Evolutionary conservation across 2,797 vertebrate genomes (phyloP).

Genomic region (Tolypeutes matacus): DNA sequence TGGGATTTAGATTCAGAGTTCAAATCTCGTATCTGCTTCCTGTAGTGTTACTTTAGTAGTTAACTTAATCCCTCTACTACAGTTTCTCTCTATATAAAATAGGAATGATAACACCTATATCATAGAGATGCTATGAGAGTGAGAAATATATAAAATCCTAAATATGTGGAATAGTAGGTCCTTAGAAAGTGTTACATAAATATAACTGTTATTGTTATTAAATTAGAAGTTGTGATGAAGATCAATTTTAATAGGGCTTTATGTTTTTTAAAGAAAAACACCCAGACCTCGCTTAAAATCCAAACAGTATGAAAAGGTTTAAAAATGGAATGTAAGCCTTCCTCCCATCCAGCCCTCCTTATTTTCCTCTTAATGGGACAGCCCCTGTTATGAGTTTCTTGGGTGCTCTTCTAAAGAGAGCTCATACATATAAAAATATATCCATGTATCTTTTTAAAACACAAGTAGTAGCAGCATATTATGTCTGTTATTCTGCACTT

Average conservation of each 20-base stretch:
- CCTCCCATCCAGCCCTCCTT: neutral
- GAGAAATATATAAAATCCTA: constrained; percentile 31
- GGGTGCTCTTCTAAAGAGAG: neutral
- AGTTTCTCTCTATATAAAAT: neutral
- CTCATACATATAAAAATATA: neutral
- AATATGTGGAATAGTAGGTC: neutral
- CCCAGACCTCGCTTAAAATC: constrained; percentile 2
- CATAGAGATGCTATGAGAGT: neutral
- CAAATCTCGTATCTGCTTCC: constrained; percentile 20
- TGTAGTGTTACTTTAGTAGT: neutral
- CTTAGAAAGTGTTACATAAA: constrained; percentile 29
- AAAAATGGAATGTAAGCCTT: constrained; percentile 23
- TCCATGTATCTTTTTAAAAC: neutral
- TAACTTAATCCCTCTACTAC: neutral
- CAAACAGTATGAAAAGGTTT: neutral
- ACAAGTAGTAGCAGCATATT: neutral
- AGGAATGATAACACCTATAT: neutral
- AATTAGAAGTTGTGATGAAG: neutral
- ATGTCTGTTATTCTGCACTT: neutral
- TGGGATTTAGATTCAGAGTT: constrained; percentile 46
- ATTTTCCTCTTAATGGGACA: neutral
- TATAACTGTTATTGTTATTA: neutral
- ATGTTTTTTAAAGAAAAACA: constrained; percentile 40
- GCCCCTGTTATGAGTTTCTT: neutral
- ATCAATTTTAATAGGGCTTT: constrained; percentile 2